These are phyloP conservation scores for Ursus arctos DNA, from an alignment of 2,113 vertebrate genomes.

Conservation along the genomic window DNA sequence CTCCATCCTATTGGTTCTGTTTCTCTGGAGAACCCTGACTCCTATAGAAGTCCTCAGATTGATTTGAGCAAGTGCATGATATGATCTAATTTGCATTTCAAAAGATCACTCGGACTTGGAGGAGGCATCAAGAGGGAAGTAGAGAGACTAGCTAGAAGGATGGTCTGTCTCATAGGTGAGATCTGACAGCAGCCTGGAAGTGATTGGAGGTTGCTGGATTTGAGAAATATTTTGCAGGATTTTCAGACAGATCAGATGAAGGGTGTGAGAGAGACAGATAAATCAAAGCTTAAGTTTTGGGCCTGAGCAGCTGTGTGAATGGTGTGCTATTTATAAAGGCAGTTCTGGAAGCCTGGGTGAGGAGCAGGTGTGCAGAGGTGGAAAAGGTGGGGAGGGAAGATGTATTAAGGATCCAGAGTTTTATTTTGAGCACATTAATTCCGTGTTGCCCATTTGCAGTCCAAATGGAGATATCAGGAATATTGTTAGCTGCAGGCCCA, in stretches of 20 bases:
- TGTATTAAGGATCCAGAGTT: neutral
- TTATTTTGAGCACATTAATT: slow-evolving; percentile 6
- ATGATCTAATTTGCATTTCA: neutral
- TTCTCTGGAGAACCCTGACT: slow-evolving; percentile 31
- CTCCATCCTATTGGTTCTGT: neutral
- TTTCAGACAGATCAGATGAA: slow-evolving; percentile 37
- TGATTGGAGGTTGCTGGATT: neutral
- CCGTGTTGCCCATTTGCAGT: neutral
- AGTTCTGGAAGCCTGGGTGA: slow-evolving; percentile 44
- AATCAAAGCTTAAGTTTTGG: slow-evolving; percentile 19
- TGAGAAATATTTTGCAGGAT: slow-evolving; percentile 44
- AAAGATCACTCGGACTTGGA: neutral
- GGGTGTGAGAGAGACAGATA: slow-evolving; percentile 18
- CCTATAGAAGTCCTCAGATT: neutral
- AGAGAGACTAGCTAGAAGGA: neutral
- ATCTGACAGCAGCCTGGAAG: neutral
- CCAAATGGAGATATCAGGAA: neutral
- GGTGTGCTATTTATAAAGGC: slow-evolving; percentile 62
- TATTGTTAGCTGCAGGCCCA: neutral
- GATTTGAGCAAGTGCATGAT: neutral
- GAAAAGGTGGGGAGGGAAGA: neutral
- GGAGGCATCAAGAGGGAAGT: neutral
- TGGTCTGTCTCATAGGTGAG: neutral
- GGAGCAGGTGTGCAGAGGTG: slow-evolving; percentile 42
- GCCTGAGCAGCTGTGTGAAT: slow-evolving; percentile 27